Conservation (phyloP, 1,140 invertebrate genomes). For the Diuraphis noxia region DNA sequence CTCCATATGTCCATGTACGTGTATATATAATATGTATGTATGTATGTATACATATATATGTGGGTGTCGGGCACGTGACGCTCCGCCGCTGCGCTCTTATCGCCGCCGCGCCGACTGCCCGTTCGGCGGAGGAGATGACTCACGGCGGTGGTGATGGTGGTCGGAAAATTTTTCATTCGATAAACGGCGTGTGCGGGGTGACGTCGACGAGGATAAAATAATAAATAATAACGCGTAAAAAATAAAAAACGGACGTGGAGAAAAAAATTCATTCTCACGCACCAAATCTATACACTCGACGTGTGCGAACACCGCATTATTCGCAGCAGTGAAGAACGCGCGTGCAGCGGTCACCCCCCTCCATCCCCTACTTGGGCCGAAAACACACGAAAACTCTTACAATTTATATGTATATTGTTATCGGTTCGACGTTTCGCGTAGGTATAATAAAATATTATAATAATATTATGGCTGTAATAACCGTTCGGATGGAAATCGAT, state of each 20-base stretch:
- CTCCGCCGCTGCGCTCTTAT: conserved; percentile 34
- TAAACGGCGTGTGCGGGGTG: not conserved
- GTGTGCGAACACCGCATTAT: too few relatives aligned
- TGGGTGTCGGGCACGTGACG: conserved; percentile 37
- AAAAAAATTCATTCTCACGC: conserved; percentile 7
- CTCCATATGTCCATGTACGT: not conserved
- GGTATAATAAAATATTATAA: not conserved
- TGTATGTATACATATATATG: not conserved
- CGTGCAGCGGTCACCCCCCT: too few relatives aligned
- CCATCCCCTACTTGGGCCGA: too few relatives aligned
- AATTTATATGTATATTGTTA: not conserved
- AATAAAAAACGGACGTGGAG: not conserved
- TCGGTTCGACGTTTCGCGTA: not conserved
- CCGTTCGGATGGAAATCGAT: not conserved
- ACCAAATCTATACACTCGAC: not conserved
- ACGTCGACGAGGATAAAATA: not conserved
- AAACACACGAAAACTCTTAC: not conserved
- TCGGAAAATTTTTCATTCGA: not conserved
- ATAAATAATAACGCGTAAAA: not conserved
- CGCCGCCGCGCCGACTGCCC: not conserved
- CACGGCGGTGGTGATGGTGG: not conserved
- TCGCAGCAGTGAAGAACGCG: not conserved
- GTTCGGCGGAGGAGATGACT: conserved; percentile 25
- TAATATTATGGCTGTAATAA: not conserved
- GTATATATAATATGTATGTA: not conserved